Percentiles rank a stretch among this genome's conserved stretches.
Conservation (phyloP, 2,888 invertebrate species). For the Pseudoips prasinana region DNA sequence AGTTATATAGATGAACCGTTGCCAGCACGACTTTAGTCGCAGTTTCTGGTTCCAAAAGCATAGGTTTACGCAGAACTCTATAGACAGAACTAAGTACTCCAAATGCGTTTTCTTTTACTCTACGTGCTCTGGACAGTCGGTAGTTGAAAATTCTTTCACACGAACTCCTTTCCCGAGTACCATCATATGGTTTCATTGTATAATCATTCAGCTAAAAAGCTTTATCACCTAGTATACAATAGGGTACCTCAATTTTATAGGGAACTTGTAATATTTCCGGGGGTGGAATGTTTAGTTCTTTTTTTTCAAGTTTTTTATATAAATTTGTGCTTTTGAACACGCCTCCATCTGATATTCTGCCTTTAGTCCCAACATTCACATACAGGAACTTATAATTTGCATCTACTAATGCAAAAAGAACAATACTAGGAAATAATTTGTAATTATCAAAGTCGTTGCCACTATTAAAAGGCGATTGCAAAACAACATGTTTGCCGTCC, state of each 20-base stretch:
- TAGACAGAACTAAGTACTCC: conserved; percentile 17
- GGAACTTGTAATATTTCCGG: too few relatives aligned
- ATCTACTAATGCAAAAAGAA: too few relatives aligned
- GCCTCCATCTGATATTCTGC: too few relatives aligned
- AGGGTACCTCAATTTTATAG: conserved; percentile 16
- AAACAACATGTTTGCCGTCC: conserved; percentile 6
- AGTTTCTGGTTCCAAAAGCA: conserved; percentile 28
- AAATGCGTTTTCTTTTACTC: conserved; percentile 16
- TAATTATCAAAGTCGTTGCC: conserved; percentile 40
- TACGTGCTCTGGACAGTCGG: conserved; percentile 18
- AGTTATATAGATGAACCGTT: conserved; percentile 27
- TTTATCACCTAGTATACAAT: conserved; percentile 19
- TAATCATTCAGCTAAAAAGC: too few relatives aligned
- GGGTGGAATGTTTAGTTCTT: conserved; percentile 14
- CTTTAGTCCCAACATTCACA: conserved; percentile 31
- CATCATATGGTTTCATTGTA: conserved; percentile 23
- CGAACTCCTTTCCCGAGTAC: conserved; percentile 20
- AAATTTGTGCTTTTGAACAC: too few relatives aligned
- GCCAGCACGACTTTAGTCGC: conserved; percentile 25
- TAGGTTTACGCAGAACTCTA: conserved; percentile 26
- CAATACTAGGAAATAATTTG: too few relatives aligned
- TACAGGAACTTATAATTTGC: conserved; percentile 41
- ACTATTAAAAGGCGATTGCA: conserved; percentile 37
- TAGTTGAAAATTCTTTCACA: conserved; percentile 22
- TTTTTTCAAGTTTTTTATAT: too few relatives aligned